A percentile compares a stretch with the other conserved stretches of the same genome.
These are phyloP conservation scores for Lepetodrilus schrolli DNA, from an alignment of 2,888 invertebrate species.

Conservation along the genomic window DNA sequence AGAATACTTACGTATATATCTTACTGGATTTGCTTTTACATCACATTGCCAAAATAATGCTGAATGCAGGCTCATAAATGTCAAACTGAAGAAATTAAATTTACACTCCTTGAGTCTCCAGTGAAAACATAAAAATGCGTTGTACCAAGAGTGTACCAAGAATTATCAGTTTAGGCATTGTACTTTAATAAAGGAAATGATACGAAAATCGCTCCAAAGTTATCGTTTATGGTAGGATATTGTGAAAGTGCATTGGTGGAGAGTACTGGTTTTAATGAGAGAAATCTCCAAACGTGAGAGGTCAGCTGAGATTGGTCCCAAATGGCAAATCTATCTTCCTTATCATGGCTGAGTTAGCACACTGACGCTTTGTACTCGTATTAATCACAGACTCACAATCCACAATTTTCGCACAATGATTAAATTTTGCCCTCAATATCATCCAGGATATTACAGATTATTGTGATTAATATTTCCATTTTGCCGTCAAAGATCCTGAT, in stretches of 20 bases:
- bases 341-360: slow-evolving; percentile 30
- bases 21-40: too few species aligned
- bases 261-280: slow-evolving; percentile 19
- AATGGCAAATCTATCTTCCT: slow-evolving; percentile 34
- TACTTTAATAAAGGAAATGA: too few species aligned
- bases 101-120: too few species aligned
- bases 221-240: neutral
- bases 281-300: neutral
- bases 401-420: slow-evolving; percentile 34
- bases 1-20: too few species aligned
- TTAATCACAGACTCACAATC: slow-evolving; percentile 36
- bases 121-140: too few species aligned
- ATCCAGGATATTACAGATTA: slow-evolving; percentile 16
- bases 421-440: slow-evolving; percentile 34
- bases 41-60: too few species aligned
- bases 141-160: too few species aligned
- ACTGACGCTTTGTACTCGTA: slow-evolving; percentile 28
- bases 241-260: neutral
- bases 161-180: too few species aligned
- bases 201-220: too few species aligned
- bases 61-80: too few species aligned
- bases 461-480: slow-evolving; percentile 18
- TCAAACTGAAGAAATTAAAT: too few species aligned
- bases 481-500: slow-evolving; percentile 7
- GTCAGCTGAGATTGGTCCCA: neutral